phyloP scores from a whole-genome alignment of 2,888 invertebrate genomes.

The Euspilapteryx auroguttella region DNA sequence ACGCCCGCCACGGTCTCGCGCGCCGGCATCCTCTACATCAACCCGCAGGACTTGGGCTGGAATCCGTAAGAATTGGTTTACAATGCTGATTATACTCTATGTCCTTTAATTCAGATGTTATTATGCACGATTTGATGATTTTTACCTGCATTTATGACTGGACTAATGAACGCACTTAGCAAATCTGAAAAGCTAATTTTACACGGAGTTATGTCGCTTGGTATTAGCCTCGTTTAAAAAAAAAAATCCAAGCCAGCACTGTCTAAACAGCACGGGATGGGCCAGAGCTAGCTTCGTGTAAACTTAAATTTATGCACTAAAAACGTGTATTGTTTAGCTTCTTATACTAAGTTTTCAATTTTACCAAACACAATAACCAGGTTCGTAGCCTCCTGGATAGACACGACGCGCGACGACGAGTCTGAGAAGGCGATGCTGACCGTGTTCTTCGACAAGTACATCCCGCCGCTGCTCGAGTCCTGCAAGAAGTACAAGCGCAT shows the following conservation, averaged over 20 bases:
- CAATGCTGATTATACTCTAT: no score
- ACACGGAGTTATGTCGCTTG: no score
- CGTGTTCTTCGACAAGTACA: slow-evolving; percentile 91
- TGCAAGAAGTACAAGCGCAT: slow-evolving; percentile 82
- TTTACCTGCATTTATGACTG: no score
- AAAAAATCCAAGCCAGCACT: slow-evolving; percentile 1
- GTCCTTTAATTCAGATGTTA: no score
- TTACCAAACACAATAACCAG: slow-evolving; percentile 23
- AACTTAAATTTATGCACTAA: no score
- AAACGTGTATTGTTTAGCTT: no score
- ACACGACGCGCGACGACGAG: slow-evolving; percentile 70
- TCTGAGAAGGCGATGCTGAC: slow-evolving; percentile 79
- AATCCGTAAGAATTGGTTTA: slow-evolving; percentile 90
- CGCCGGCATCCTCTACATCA: slow-evolving; percentile 93
- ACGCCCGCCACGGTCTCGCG: slow-evolving; percentile 95
- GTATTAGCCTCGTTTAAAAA: no score
- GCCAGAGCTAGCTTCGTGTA: no score
- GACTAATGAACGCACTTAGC: no score
- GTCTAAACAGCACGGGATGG: no score
- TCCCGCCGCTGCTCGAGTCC: slow-evolving; percentile 80
- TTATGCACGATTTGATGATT: no score
- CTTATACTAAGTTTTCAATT: neutral
- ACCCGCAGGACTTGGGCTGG: slow-evolving; percentile 94
- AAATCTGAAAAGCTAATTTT: no score
- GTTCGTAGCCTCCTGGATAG: slow-evolving; percentile 89